phyloP scores from a whole-genome alignment of 2,113 vertebrate genomes.

The Corythoichthys intestinalis region DNA sequence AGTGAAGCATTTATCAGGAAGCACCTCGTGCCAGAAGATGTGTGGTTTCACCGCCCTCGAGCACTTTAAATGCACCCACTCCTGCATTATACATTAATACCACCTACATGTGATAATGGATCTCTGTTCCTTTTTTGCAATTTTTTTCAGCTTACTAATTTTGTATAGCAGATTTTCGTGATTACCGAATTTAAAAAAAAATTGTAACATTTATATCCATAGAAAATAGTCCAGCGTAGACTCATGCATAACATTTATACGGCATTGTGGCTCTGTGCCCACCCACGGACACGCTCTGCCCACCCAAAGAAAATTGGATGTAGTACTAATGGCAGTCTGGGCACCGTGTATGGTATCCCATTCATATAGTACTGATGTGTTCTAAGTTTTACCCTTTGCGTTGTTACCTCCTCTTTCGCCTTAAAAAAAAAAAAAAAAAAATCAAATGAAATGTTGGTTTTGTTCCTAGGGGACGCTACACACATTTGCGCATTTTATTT shows the following conservation, averaged over 20 bases:
- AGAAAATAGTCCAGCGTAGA: neutral
- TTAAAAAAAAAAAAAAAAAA: too few relatives aligned
- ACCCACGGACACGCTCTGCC: neutral
- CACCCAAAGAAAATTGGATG: too few relatives aligned
- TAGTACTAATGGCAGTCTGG: too few relatives aligned
- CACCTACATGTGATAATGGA: slow-evolving; percentile 63
- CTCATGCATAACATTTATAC: neutral
- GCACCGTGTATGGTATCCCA: too few relatives aligned
- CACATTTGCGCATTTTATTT: too few relatives aligned
- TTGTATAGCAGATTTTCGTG: neutral
- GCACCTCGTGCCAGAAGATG: slow-evolving; percentile 26
- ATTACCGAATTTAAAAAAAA: neutral
- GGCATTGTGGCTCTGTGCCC: neutral
- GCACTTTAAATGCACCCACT: slow-evolving; percentile 56
- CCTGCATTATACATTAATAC: slow-evolving; percentile 54
- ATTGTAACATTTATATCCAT: neutral
- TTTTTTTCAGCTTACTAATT: slow-evolving; percentile 12
- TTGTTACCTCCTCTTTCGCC: too few relatives aligned
- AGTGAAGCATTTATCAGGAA: slow-evolving; percentile 27
- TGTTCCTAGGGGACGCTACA: too few relatives aligned
- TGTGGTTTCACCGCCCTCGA: slow-evolving; percentile 50
- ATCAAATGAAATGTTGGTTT: too few relatives aligned
- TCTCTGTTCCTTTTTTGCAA: slow-evolving; percentile 13
- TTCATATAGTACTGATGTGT: too few relatives aligned
- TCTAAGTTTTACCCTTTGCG: too few relatives aligned